Base-by-base conservation (phyloP, 1,140 invertebrate species). In the Drosophila bipectinata region DNA sequence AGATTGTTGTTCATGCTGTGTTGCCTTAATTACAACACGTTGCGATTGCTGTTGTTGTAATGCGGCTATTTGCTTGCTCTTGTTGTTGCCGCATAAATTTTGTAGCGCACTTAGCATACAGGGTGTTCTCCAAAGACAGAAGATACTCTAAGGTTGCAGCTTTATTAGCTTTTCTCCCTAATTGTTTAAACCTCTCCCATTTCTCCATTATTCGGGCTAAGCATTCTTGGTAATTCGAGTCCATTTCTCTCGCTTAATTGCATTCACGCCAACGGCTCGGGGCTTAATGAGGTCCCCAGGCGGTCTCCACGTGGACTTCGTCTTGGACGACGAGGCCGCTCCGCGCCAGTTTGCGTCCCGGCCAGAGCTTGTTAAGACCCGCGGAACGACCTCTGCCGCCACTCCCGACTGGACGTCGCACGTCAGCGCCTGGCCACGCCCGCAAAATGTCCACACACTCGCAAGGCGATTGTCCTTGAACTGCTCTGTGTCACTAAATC, bases 11-110 rank as follows among this genome's bases (percentile, higher is more conserved):
- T 81, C 60, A 62, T 81, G 77, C 73, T 75, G 44, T 58, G 76
- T 61, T 72, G 78, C 74, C 55, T 75, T 85, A 87, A 85, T 87
- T 85, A 64, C 82, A 87, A 87, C 81, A 77, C 48, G 61, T 58
- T 76, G 48, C 53, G 48, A 53, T 60, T 77, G 41, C 72, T 73
- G 55, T 60, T 62, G 44, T 21, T 21, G 44, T 47, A 44, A 15
- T 9, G 41, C 41, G n/a, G 15, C 14, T 45, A 18, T 47, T 47
- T 18, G 32, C 10, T 45, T 39, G 44, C 72, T 44, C 58, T 62
- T 54, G 41, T 72, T 74, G 57, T 72, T 72, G 57, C 57, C 58
- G 82, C 64, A 77, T 87, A 74, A 72, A 87, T 71, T 80, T 51
- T 53, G 51, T 39, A 67, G 47, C 41, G 34, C 55, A 79, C 60